Evolutionary conservation across 2,888 invertebrate species (phyloP).

Genomic region (Brachyptera risi): DNA sequence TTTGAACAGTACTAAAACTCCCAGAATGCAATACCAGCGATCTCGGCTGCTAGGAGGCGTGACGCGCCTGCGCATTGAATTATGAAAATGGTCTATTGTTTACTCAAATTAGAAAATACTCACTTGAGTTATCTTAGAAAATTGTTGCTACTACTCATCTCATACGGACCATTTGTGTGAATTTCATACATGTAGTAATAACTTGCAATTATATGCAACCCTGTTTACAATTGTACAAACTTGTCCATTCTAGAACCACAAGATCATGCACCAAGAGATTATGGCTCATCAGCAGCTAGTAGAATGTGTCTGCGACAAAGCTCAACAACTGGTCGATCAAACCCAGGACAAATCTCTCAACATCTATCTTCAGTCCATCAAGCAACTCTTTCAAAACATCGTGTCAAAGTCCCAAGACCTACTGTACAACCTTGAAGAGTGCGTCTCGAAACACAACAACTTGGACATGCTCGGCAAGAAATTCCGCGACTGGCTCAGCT

Average conservation of each 20-base stretch:
- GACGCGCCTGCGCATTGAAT: too few relatives aligned
- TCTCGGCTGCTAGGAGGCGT: too few relatives aligned
- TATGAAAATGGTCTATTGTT: too few relatives aligned
- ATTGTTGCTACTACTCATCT: too few relatives aligned
- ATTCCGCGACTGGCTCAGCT: constrained; percentile 77
- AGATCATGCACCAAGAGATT: constrained; percentile 92
- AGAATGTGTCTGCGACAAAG: constrained; percentile 89
- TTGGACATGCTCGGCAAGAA: constrained; percentile 69
- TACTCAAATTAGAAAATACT: too few relatives aligned
- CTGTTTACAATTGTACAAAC: too few relatives aligned
- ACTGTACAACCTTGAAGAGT: constrained; percentile 76
- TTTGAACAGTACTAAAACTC: too few relatives aligned
- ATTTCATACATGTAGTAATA: too few relatives aligned
- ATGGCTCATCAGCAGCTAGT: constrained; percentile 85
- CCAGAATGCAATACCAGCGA: too few relatives aligned
- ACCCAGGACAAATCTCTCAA: constrained; percentile 85
- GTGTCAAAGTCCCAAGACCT: constrained; percentile 83
- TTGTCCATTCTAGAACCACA: constrained; percentile 80
- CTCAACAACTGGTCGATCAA: constrained; percentile 83
- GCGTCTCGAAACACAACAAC: constrained; percentile 80
- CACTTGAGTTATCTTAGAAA: too few relatives aligned
- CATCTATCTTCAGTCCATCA: constrained; percentile 81
- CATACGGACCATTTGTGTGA: too few relatives aligned
- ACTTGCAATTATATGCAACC: too few relatives aligned
- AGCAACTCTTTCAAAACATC: constrained; percentile 82